phyloP scores from a whole-genome alignment of 2,888 invertebrate species.

The Cosmopolites sordidus region DNA sequence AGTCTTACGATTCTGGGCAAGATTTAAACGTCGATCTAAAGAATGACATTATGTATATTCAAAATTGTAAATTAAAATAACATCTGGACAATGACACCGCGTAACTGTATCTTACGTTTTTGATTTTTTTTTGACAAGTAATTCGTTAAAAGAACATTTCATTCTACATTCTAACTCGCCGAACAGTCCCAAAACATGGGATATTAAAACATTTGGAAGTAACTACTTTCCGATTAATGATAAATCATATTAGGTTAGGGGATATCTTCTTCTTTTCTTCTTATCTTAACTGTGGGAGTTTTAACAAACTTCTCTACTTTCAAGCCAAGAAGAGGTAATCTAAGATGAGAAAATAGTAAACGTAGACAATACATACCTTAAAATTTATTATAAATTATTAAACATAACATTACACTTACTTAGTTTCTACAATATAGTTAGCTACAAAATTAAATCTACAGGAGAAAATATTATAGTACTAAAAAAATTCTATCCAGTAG shows the following conservation, averaged over 20 bases:
- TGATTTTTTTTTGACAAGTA: not conserved
- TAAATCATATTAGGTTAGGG: not conserved
- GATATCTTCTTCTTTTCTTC: not conserved
- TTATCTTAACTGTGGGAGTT: no score
- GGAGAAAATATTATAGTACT: no score
- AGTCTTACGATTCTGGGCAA: constrained; percentile 7
- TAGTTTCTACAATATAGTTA: no score
- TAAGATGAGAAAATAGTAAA: no score
- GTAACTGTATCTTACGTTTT: not conserved
- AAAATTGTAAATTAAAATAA: not conserved
- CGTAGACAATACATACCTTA: no score
- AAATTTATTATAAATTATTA: no score
- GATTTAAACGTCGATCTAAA: constrained; percentile 6
- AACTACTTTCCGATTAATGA: not conserved
- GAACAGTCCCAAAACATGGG: constrained; percentile 3
- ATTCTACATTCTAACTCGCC: constrained; percentile 3
- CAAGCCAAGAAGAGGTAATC: no score
- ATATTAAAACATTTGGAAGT: constrained; percentile 10
- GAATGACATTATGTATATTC: not conserved
- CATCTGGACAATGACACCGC: not conserved
- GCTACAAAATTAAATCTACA: no score
- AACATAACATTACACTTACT: no score
- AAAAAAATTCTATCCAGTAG: no score
- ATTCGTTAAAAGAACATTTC: not conserved
- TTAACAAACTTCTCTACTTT: no score